phyloP scores from a whole-genome alignment of 2,113 vertebrate species.

The Sialia sialis region DNA sequence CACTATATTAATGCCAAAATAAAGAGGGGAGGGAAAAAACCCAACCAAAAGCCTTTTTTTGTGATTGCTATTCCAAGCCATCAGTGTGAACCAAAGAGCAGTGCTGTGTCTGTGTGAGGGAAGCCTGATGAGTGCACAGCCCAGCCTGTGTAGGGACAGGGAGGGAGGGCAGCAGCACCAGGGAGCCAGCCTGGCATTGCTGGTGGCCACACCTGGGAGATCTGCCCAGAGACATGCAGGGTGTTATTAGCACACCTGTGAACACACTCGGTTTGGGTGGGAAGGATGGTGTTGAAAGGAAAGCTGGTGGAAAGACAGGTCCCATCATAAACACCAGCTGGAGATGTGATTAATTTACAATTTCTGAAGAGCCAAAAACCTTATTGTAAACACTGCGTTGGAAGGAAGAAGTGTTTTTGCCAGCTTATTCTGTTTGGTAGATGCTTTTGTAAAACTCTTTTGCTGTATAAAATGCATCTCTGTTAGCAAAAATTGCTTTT shows the following conservation, averaged over 20 bases:
- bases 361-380: not conserved
- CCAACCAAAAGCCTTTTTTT: not conserved
- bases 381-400: not conserved
- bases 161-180: not conserved
- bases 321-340: not conserved
- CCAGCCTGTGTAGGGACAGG: not conserved
- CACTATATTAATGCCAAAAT: not conserved
- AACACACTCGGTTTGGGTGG: not conserved
- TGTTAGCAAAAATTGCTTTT: not conserved
- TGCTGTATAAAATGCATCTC: not conserved
- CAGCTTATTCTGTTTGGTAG: not conserved
- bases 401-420: not conserved
- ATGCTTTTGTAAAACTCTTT: not conserved
- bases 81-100: not conserved
- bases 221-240: not conserved
- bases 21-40: rapidly evolving
- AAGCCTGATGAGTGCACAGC: not conserved
- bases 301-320: not conserved
- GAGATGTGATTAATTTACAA: not conserved
- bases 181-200: not conserved
- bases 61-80: not conserved
- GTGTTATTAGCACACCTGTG: not conserved
- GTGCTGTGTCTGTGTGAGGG: not conserved
- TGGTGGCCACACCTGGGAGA: not conserved
- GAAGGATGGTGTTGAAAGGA: not conserved